Base-by-base conservation (phyloP, 2,797 vertebrate species). In the Acanthurus leucopareius region DNA sequence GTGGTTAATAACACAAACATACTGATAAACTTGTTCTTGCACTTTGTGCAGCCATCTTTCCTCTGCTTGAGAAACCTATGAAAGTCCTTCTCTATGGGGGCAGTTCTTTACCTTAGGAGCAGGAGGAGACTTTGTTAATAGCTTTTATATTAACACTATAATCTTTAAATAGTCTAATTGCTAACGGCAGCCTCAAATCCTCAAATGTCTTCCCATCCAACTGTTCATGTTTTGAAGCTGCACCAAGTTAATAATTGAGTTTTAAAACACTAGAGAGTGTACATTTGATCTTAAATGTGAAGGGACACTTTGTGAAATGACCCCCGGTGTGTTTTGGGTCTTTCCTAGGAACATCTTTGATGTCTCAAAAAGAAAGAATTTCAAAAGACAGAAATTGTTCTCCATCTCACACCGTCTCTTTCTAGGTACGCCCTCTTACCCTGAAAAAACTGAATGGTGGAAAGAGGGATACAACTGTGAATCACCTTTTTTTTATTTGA, bases 331-430 rank as follows among this genome's bases (percentile, higher is more conserved):
- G 56, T 53, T 44, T 54, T 4, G 10, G 14, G 3, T 52, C 11
- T 25, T 60, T 62, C 25, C 52, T 64, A 44, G 42, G 57, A 79
- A 70, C 49, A 49, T 67, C 52, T 79, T 74, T 84, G 65, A 79
- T 53, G 60, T 66, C 19, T 69, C 47, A 42, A 11, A 71, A 69
- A 80, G 20, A 67, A 25, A 60, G 62, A 67, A 53, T 20, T 52
- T 32, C 45, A 48, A 70, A 47, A 59, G 63, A 22, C 35, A 14
- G 11, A 40, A 5, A 13, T 13, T 32, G 19, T 4, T 17, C 7
- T 51, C 7, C n/a, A 25, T 22, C 58, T n/a, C 10, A 7, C 7
- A 10, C 56, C 5, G 61, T 20, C 32, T 62, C 40, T 57, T 14
- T 57, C 32, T 44, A 63, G 51, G 49, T 47, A 22, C 16, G 19